These are phyloP conservation scores for Plumapathes pennacea DNA, from an alignment of 92 coral and sea anemone species.

Conservation along the genomic window DNA sequence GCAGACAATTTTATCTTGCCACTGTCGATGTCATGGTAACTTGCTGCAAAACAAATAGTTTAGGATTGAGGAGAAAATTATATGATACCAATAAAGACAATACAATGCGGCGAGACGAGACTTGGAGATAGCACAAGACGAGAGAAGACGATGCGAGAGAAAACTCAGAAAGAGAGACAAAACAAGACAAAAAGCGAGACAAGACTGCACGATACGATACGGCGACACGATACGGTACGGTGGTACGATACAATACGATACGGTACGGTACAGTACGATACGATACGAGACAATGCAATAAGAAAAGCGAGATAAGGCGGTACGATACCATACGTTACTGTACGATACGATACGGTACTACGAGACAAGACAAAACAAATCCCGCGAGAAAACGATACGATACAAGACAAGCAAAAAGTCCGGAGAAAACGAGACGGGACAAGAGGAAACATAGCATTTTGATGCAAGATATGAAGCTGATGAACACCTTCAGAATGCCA, in stretches of 20 bases:
- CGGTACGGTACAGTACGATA: neutral
- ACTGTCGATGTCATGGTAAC: slow-evolving; percentile 16
- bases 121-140: too few relatives aligned
- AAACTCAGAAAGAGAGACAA: too few relatives aligned
- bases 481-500: slow-evolving; percentile 79
- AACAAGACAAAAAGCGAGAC: neutral
- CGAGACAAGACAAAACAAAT: neutral
- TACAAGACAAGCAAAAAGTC: too few relatives aligned
- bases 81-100: too few relatives aligned
- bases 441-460: too few relatives aligned
- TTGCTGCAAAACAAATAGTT: slow-evolving; percentile 11
- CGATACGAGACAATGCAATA: neutral
- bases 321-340: neutral
- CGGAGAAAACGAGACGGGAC: too few relatives aligned
- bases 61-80: too few relatives aligned
- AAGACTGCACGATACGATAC: slow-evolving; percentile 1
- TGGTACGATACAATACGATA: neutral
- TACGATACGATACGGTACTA: neutral
- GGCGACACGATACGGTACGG: neutral
- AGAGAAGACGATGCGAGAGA: too few relatives aligned
- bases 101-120: too few relatives aligned
- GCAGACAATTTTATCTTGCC: slow-evolving; percentile 15
- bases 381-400: too few relatives aligned
- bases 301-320: neutral
- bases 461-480: too few relatives aligned